Conservation (phyloP, 2,113 vertebrate genomes). For the Peromyscus maniculatus region DNA sequence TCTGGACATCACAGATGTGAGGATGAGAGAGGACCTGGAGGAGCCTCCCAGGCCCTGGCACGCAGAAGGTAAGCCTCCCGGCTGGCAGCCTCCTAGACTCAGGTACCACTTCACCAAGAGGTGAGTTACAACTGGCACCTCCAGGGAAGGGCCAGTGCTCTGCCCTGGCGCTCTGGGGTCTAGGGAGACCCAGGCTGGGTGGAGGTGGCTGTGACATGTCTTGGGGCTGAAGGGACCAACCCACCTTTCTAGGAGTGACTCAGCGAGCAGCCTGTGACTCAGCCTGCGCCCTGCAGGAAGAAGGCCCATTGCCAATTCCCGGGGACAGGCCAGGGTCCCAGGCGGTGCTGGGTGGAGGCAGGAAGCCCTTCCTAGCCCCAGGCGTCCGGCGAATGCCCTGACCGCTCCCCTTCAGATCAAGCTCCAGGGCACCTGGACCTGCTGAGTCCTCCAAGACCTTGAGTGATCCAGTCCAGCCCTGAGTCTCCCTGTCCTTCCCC, state of each 20-base stretch:
- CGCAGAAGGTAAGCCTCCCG: neutral
- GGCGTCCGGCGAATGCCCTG: neutral
- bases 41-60: neutral
- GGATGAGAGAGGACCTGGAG: fast-evolving
- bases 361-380: slow-evolving; percentile 67
- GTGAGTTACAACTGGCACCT: neutral
- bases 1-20: fast-evolving
- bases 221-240: neutral
- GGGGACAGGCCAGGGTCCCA: slow-evolving; percentile 35
- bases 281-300: slow-evolving; percentile 60
- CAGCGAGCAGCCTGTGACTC: slow-evolving; percentile 37
- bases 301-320: neutral
- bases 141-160: neutral
- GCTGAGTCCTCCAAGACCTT: neutral
- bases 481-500: neutral
- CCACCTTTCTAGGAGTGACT: neutral
- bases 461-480: no score
- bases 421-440: neutral
- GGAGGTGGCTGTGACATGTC: fast-evolving
- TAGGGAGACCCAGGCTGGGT: neutral
- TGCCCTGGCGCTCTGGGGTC: neutral
- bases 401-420: neutral
- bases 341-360: neutral
- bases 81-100: neutral
- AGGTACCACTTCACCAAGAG: neutral